These are phyloP conservation scores for Cephalopholis sonnerati DNA, from an alignment of 2,113 vertebrate genomes.

Conservation along the genomic window DNA sequence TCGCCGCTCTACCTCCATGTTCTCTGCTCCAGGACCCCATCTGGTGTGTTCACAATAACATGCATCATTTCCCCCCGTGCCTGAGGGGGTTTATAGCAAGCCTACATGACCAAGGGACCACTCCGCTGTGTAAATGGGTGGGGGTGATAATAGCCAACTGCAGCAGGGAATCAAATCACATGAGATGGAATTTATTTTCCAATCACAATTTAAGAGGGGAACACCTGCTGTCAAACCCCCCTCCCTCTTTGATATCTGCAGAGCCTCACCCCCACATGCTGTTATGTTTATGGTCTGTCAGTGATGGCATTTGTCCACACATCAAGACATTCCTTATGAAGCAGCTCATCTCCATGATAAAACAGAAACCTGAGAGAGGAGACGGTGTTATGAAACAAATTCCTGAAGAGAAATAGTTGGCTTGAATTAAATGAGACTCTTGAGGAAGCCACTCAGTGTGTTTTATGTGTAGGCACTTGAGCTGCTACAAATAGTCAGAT, in stretches of 20 bases:
- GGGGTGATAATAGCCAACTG: constrained; percentile 38
- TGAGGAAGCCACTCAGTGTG: background rate
- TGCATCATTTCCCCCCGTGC: constrained; percentile 73
- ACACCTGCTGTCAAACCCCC: constrained; percentile 62
- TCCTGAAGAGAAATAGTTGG: background rate
- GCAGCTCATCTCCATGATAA: background rate
- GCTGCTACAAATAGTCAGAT: background rate
- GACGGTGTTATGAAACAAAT: background rate
- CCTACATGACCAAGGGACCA: constrained; percentile 45
- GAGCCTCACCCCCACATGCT: constrained; percentile 31
- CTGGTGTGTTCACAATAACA: constrained; percentile 81
- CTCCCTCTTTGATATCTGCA: constrained; percentile 46
- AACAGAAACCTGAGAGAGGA: background rate
- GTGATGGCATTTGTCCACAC: constrained; percentile 19
- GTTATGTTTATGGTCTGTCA: constrained; percentile 46
- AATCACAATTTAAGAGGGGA: constrained; percentile 57
- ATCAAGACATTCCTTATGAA: constrained; percentile 17
- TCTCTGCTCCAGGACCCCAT: constrained; percentile 73
- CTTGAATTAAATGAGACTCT: background rate
- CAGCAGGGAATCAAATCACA: constrained; percentile 61
- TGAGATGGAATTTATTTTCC: constrained; percentile 75
- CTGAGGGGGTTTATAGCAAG: constrained; percentile 59
- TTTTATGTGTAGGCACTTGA: background rate
- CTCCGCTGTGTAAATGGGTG: constrained; percentile 48
- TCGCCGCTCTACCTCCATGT: constrained; percentile 41